Base-by-base conservation (phyloP, 2,797 vertebrate species). In the Miichthys miiuy region DNA sequence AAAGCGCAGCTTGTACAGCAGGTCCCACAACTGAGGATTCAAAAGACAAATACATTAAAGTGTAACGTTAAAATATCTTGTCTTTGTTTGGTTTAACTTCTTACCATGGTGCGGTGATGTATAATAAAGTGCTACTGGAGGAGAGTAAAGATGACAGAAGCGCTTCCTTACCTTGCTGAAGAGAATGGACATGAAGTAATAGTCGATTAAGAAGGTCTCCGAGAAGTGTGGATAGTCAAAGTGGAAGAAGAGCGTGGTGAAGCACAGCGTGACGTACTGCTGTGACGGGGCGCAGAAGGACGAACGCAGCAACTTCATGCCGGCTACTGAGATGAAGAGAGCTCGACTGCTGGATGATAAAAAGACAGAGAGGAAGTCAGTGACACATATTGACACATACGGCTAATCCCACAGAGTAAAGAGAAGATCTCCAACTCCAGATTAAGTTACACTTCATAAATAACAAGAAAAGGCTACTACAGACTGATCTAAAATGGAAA, bases 1-100 rank as follows among this genome's bases (percentile, higher is more conserved):
- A 75, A 99, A 99, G 80, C 96, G 96, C 85, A 99, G 85, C 88
- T 99, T 99, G 93, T 97, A 97, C 85, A 99, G 96, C 82, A 99
- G 96, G 88, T 99, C 98, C 98, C 98, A 98, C 91, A 99, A 96
- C 98, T 99, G 87, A 77, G 74, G 12, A 48, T 50, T 50, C 47
- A 78, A 86, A 86, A 13, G 72, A 65, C 16, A 67, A 56, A 84
- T 5, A 48, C 34, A 70, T 14, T 10, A 17, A 41, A 34, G 50
- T 8, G 2, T 9, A 38, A 38, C 34, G 9, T 8, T 38, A 38
- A 38, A 38, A 38, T 38, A 38, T 38, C 34, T 38, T 38, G 34
- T 21, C 55, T 21, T 3, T 65, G 44, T 46, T 6, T 23, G n/a
- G 3, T 21, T 27, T 47, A 47, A 46, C 60, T 7, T 47, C 23